Percentiles rank a stretch among this genome's conserved stretches.
Conservation (phyloP, 2,888 invertebrate genomes). For the Sycophila texana region DNA sequence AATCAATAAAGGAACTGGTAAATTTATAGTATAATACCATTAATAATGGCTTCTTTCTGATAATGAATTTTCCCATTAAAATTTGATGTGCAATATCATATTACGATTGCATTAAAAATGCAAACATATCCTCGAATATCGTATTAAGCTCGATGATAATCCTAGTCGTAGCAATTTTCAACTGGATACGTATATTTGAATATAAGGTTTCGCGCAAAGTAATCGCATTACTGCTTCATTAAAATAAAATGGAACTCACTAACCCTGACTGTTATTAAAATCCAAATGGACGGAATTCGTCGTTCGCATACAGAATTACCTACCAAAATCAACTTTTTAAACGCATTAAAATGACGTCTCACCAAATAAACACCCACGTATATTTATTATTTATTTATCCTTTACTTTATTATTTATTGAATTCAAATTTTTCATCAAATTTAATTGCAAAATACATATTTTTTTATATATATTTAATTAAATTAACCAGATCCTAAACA, state of each 20-base stretch:
- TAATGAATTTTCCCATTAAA: too few species aligned
- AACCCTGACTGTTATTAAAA: conserved; percentile 21
- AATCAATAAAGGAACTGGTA: too few species aligned
- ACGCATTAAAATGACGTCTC: conserved; percentile 19
- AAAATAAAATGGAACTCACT: conserved; percentile 33
- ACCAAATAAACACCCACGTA: too few species aligned
- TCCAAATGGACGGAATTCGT: conserved; percentile 27
- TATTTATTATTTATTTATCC: too few species aligned
- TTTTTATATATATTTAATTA: too few species aligned
- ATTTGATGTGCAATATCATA: not conserved
- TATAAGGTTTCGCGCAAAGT: conserved; percentile 26
- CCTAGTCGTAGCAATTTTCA: conserved; percentile 28
- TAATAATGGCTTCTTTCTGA: too few species aligned
- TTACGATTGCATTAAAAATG: not conserved
- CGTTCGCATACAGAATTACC: conserved; percentile 14
- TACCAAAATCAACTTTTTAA: conserved; percentile 35
- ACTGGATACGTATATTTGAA: conserved; percentile 22
- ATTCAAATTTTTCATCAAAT: too few species aligned
- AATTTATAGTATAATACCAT: too few species aligned
- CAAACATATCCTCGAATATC: not conserved
- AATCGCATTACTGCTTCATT: conserved; percentile 34
- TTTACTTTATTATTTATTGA: too few species aligned
- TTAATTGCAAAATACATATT: too few species aligned
- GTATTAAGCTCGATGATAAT: conserved; percentile 22
- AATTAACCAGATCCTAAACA: too few species aligned